A percentile compares a stretch with the other conserved stretches of the same genome.
These are phyloP conservation scores for Liasis olivaceus DNA, from an alignment of 2,797 vertebrate genomes.

Conservation along the genomic window DNA sequence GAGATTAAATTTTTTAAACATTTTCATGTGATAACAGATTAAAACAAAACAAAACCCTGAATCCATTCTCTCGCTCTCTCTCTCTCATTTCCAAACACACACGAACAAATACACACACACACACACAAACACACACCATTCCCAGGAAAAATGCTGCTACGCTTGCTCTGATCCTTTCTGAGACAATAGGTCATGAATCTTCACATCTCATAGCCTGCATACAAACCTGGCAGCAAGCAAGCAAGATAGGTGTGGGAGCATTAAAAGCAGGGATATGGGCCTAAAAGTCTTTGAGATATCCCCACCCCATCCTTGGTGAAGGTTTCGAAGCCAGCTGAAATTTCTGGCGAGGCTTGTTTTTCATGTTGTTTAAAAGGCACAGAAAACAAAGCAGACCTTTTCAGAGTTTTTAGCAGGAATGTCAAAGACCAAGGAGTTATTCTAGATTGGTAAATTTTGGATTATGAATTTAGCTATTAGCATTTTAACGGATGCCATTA, in stretches of 20 bases:
- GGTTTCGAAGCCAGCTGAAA: not conserved
- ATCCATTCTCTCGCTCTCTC: not conserved
- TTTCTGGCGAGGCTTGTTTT: not conserved
- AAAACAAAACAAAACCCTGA: not conserved
- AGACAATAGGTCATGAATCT: not conserved
- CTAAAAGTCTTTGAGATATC: not conserved
- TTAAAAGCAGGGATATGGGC: too few relatives aligned
- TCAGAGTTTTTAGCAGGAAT: not conserved
- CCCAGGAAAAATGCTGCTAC: not conserved
- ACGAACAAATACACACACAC: not conserved
- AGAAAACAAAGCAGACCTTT: not conserved
- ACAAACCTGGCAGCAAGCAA: too few relatives aligned
- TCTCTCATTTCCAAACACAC: not conserved
- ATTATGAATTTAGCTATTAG: not conserved
- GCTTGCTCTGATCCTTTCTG: not conserved
- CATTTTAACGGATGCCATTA: not conserved
- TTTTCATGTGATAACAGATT: not conserved
- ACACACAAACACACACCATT: not conserved
- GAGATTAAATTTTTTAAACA: not conserved
- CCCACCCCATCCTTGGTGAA: not conserved
- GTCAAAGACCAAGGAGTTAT: not conserved
- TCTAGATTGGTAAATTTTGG: not conserved
- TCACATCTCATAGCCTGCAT: not conserved
- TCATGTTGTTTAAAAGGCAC: not conserved
- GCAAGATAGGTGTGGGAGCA: too few relatives aligned